phyloP scores from a whole-genome alignment of 1,140 invertebrate species.

The Camponotus vicinus region DNA sequence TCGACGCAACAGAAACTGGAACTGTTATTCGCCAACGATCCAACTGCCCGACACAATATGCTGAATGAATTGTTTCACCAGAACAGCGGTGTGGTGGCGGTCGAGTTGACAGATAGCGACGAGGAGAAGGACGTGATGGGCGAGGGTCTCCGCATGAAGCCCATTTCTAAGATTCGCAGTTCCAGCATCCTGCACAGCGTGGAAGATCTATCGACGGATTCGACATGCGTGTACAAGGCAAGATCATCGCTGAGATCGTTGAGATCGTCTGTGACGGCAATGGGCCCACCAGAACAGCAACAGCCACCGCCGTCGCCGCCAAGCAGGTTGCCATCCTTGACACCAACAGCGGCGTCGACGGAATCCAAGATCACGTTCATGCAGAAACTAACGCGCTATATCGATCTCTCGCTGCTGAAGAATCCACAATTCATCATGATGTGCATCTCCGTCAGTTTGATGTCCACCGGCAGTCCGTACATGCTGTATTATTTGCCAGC shows the following conservation, averaged over 20 bases:
- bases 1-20: slow-evolving; percentile 86
- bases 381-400: slow-evolving; percentile 86
- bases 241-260: slow-evolving; percentile 84
- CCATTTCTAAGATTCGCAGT: slow-evolving; percentile 88
- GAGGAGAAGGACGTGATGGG: slow-evolving; percentile 88
- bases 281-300: slow-evolving; percentile 76
- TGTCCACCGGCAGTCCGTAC: slow-evolving; percentile 92
- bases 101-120: slow-evolving; percentile 86
- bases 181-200: slow-evolving; percentile 91
- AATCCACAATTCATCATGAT: slow-evolving; percentile 91
- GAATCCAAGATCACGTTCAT: slow-evolving; percentile 71
- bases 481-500: slow-evolving; percentile 92
- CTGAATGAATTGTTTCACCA: slow-evolving; percentile 88
- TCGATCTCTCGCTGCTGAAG: slow-evolving; percentile 89
- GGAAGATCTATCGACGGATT: slow-evolving; percentile 91
- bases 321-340: slow-evolving; percentile 52
- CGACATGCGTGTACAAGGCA: slow-evolving; percentile 91
- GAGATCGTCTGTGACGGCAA: slow-evolving; percentile 78
- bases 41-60: slow-evolving; percentile 85
- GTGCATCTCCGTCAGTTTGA: slow-evolving; percentile 90
- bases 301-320: slow-evolving; percentile 43
- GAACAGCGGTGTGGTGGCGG: slow-evolving; percentile 76
- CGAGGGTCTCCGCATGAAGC: slow-evolving; percentile 86
- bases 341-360: slow-evolving; percentile 20
- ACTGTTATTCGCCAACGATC: slow-evolving; percentile 87